Conservation (phyloP, 2,888 invertebrate species). For the Willowsia nigromaculata region DNA sequence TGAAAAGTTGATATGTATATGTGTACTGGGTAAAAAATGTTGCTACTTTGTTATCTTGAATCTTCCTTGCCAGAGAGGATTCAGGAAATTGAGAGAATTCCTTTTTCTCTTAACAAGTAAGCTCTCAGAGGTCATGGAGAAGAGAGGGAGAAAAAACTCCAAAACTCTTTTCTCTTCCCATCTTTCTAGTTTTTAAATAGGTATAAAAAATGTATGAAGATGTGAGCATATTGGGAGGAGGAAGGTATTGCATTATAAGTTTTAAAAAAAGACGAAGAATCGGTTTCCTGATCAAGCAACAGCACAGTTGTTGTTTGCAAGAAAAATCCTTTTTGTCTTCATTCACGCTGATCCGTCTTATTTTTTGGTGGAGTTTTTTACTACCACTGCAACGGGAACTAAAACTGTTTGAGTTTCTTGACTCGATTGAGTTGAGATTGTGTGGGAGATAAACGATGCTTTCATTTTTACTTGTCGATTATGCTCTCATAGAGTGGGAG, state of each 20-base stretch:
- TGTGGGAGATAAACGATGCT: slow-evolving; percentile 47
- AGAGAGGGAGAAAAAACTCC: background rate
- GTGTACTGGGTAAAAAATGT: slow-evolving; percentile 17
- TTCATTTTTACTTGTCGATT: slow-evolving; percentile 22
- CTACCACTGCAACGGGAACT: background rate
- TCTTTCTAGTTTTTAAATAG: background rate
- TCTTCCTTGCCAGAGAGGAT: slow-evolving; percentile 22
- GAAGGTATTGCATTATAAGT: background rate
- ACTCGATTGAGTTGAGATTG: slow-evolving; percentile 13
- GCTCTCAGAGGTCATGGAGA: slow-evolving; percentile 20
- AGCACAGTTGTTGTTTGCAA: slow-evolving; percentile 30
- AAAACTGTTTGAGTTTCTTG: background rate
- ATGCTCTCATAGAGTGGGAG: background rate
- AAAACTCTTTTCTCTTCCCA: background rate
- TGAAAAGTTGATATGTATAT: slow-evolving; percentile 2
- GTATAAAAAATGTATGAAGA: background rate
- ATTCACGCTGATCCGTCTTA: slow-evolving; percentile 12
- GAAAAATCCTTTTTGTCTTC: slow-evolving; percentile 30
- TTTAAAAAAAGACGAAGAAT: background rate
- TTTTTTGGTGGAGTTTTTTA: background rate
- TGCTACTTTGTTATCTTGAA: slow-evolving; percentile 40
- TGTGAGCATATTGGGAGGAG: background rate
- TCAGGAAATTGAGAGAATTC: slow-evolving; percentile 48
- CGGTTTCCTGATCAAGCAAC: slow-evolving; percentile 43
- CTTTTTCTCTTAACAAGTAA: slow-evolving; percentile 6